Evolutionary conservation across 2,888 invertebrate species (phyloP), one percentile per base, ranked within the genome.

Genomic region (Erpobdella octoculata): DNA sequence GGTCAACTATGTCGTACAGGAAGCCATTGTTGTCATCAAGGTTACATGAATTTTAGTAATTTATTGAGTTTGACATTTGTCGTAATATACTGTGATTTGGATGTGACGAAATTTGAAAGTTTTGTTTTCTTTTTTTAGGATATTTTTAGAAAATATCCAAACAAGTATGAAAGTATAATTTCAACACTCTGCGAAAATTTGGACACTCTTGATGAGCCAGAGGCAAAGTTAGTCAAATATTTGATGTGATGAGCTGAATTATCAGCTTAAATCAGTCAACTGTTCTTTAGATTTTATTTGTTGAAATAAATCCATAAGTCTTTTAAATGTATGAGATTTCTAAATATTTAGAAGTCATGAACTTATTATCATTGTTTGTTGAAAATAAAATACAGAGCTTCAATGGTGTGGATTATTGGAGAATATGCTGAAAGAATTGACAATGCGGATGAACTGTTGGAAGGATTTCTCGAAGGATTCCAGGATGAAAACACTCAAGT

Each of bases 371-470:
- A n/a, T n/a, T n/a, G n/a, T n/a, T n/a, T n/a, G n/a, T n/a, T n/a
- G n/a, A n/a, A n/a, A 36, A 68, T 53, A 8, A 75, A 70, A 9
- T 64, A 70, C 25, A 65, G 97, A 78, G 97, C 97, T 4, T 94
- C 94, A 8, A 98, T 97, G 97, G 97, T 88, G 77, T 88, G 88
- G 88, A 88, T 88, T 76, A 87, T 88, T 78, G 97, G 96, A 28
- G 97, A 98, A 84, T 99, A 99, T 84, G 98, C 98, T 0, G 98
- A 98, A 83, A 89, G 98, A 76, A 99, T 98, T 78, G 98, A 98
- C 84, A 98, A 98, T 82, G 98, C 98, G 0, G 98, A 98, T 80
- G 98, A 98, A 80, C 86, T 99, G 36, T 86, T 98, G 28, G 97
- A 98, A 82, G 94, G 94, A 74, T 98, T 98, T 86, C 73, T 99